phyloP scores from a whole-genome alignment of 2,797 vertebrate species.

The Coluber constrictor region DNA sequence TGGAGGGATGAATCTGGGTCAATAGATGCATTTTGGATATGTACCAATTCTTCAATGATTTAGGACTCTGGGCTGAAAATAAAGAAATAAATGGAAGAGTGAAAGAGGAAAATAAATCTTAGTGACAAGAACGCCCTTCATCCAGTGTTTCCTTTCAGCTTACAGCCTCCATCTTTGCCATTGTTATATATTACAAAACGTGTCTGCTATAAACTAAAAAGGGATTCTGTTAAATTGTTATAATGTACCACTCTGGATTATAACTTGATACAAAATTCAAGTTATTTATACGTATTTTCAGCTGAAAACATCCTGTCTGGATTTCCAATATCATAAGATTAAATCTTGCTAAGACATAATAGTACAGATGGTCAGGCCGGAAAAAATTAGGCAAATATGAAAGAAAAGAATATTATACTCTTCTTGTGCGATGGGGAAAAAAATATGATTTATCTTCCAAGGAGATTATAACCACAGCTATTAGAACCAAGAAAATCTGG shows the following conservation, averaged over 20 bases:
- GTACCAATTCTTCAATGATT: constrained; percentile 74
- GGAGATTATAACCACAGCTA: constrained; percentile 86
- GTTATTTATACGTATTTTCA: constrained; percentile 78
- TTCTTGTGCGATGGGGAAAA: constrained; percentile 79
- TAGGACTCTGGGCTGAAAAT: constrained; percentile 67
- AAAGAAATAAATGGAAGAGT: constrained; percentile 42
- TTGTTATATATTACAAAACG: constrained; percentile 65
- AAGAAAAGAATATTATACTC: constrained; percentile 81
- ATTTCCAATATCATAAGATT: constrained; percentile 87
- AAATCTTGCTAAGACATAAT: constrained; percentile 86
- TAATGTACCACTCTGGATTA: constrained; percentile 83
- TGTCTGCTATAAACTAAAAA: constrained; percentile 62
- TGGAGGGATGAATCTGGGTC: constrained; percentile 73
- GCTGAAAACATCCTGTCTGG: constrained; percentile 81
- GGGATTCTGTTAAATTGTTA: constrained; percentile 73
- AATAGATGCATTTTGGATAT: constrained; percentile 70
- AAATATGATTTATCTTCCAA: constrained; percentile 83
- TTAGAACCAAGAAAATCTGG: constrained; percentile 62
- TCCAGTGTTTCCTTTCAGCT: constrained; percentile 53
- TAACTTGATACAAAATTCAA: constrained; percentile 76
- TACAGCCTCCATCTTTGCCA: constrained; percentile 56
- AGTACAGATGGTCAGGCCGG: constrained; percentile 90
- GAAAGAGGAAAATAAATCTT: constrained; percentile 70
- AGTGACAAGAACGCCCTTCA: constrained; percentile 72
- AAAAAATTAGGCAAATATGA: constrained; percentile 91